Conservation (phyloP, 2,888 invertebrate genomes). For the Lycophotia porphyrea region DNA sequence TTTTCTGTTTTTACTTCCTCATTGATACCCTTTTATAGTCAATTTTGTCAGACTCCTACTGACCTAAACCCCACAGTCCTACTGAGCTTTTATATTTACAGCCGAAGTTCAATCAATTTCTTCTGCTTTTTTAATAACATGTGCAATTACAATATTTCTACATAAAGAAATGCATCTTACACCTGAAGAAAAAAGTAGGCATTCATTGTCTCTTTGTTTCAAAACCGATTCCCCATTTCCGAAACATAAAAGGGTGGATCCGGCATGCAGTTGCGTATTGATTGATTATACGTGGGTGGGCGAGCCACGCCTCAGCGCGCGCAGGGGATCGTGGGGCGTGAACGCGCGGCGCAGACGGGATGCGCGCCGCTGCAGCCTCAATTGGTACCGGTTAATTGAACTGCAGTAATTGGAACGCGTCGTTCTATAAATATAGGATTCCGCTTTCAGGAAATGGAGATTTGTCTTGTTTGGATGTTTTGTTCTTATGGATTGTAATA, state of each 20-base stretch:
- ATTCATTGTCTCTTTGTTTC: neutral
- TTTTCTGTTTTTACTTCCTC: neutral
- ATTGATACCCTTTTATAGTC: neutral
- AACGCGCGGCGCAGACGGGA: neutral
- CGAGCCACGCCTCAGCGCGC: neutral
- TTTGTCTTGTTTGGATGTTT: neutral
- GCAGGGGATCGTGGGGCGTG: neutral
- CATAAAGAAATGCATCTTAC: neutral
- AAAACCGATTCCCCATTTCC: neutral
- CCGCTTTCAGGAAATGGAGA: neutral
- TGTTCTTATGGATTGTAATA: neutral
- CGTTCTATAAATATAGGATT: neutral
- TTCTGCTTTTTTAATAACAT: constrained; percentile 4
- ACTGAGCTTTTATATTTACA: neutral
- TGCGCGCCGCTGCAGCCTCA: constrained; percentile 11
- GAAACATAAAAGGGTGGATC: neutral
- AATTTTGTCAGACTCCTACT: neutral
- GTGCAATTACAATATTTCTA: constrained; percentile 3
- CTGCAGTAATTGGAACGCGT: neutral
- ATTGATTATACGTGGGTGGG: constrained; percentile 13
- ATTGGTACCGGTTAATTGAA: neutral
- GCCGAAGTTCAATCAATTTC: too few species aligned
- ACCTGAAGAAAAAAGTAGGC: neutral
- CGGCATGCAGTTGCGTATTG: constrained; percentile 26
- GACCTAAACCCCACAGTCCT: neutral